phyloP scores from a whole-genome alignment of 1,140 invertebrate species.

The Drosophila ercepeae region DNA sequence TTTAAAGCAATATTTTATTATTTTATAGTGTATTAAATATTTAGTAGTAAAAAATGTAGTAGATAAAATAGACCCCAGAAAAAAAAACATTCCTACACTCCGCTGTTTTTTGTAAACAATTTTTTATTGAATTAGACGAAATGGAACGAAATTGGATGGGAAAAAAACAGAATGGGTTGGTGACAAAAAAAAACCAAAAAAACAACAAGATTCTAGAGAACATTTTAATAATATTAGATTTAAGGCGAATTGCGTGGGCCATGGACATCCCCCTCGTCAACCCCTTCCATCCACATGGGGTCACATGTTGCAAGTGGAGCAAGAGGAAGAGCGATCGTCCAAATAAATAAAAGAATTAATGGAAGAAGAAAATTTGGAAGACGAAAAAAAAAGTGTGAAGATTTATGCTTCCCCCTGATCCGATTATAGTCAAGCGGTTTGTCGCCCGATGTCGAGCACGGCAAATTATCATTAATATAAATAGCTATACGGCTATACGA shows the following conservation, averaged over 20 bases:
- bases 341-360: conserved; percentile 46
- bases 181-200: conserved; percentile 23
- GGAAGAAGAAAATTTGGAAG: not conserved
- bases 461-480: conserved; percentile 80
- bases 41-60: too few species aligned
- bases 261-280: not conserved
- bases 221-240: conserved; percentile 64
- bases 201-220: conserved; percentile 20
- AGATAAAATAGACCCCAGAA: too few species aligned
- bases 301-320: conserved; percentile 69
- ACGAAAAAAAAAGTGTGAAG: conserved; percentile 34
- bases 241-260: conserved; percentile 51
- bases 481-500: too few species aligned
- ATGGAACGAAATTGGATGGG: conserved; percentile 24
- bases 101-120: conserved; percentile 67
- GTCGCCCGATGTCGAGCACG: conserved; percentile 69
- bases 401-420: conserved; percentile 59
- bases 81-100: too few species aligned
- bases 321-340: conserved; percentile 11
- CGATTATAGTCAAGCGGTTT: conserved; percentile 65
- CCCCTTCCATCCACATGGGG: conserved; percentile 5
- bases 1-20: too few species aligned
- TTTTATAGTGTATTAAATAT: too few species aligned
- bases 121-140: conserved; percentile 67
- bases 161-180: conserved; percentile 16